A percentile compares a stretch with the other conserved stretches of the same genome.
Evolutionary conservation across 2,113 vertebrate species (phyloP).

Genomic region (Salvelinus fontinalis): DNA sequence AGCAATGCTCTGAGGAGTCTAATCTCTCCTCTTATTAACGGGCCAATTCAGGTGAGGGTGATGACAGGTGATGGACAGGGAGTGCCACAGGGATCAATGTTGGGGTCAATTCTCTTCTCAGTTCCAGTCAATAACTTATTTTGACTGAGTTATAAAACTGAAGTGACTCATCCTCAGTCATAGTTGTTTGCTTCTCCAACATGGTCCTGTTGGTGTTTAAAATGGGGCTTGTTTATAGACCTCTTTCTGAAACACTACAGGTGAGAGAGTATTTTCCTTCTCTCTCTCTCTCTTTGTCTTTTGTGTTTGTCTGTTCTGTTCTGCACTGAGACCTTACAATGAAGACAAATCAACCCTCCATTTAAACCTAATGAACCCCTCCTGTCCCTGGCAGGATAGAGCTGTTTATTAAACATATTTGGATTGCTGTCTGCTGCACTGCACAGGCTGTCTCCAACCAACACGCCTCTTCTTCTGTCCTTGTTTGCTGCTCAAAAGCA

Average conservation of each 20-base stretch:
- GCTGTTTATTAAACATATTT: not conserved
- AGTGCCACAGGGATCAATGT: constrained; percentile 8
- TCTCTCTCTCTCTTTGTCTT: not conserved
- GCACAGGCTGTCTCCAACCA: no score
- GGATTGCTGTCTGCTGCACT: not conserved
- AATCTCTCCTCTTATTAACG: no score
- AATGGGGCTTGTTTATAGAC: no score
- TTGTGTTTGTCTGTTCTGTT: not conserved
- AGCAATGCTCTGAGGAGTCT: not conserved
- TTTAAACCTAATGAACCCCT: not conserved
- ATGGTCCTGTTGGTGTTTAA: no score
- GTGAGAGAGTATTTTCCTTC: not conserved
- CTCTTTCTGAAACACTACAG: no score
- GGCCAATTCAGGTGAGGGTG: not conserved
- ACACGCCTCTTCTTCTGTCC: no score
- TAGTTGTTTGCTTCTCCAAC: no score
- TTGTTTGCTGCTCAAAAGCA: no score
- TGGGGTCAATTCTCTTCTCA: not conserved
- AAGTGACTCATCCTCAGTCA: not conserved
- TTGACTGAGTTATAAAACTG: not conserved
- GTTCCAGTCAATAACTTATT: no score
- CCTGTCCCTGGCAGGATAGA: not conserved
- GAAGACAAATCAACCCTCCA: constrained; percentile 3
- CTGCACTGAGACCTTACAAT: not conserved
- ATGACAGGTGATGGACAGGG: not conserved